Conservation (phyloP, 92 coral and sea anemone species). For the Anthopleura xanthogrammica region DNA sequence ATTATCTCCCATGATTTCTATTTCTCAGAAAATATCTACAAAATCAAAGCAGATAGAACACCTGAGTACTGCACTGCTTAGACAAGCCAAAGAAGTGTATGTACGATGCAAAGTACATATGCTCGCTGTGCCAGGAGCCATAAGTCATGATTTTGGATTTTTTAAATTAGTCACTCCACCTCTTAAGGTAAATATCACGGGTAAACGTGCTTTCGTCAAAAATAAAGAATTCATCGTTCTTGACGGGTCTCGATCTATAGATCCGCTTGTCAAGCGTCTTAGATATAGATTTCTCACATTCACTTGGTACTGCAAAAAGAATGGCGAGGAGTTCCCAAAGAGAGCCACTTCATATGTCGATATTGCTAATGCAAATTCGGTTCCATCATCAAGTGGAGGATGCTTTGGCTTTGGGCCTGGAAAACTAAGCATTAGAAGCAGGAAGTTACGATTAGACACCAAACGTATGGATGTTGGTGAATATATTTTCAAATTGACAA, state of each 20-base stretch:
- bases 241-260: slow-evolving; percentile 58
- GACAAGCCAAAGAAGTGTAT: slow-evolving; percentile 36
- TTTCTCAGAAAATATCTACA: neutral
- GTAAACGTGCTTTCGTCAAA: slow-evolving; percentile 30
- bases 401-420: slow-evolving; percentile 75
- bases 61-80: neutral
- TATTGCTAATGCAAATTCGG: slow-evolving; percentile 18
- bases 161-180: slow-evolving; percentile 48
- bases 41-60: slow-evolving; percentile 12
- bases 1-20: slow-evolving; percentile 13
- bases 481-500: slow-evolving; percentile 57
- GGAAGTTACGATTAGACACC: slow-evolving; percentile 31
- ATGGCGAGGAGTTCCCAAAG: slow-evolving; percentile 48
- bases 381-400: slow-evolving; percentile 36
- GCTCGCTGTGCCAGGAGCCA: slow-evolving; percentile 34
- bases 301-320: slow-evolving; percentile 65
- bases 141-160: slow-evolving; percentile 61
- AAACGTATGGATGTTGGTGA: slow-evolving; percentile 38
- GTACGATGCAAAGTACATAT: slow-evolving; percentile 56
- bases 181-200: slow-evolving; percentile 42
- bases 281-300: slow-evolving; percentile 38
- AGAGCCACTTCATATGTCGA: slow-evolving; percentile 42
- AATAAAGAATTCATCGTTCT: slow-evolving; percentile 52
- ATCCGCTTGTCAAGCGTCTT: slow-evolving; percentile 39
- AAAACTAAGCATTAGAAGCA: slow-evolving; percentile 26